phyloP scores from a whole-genome alignment of 1,140 invertebrate genomes.

The Stegodyphus dumicola region DNA sequence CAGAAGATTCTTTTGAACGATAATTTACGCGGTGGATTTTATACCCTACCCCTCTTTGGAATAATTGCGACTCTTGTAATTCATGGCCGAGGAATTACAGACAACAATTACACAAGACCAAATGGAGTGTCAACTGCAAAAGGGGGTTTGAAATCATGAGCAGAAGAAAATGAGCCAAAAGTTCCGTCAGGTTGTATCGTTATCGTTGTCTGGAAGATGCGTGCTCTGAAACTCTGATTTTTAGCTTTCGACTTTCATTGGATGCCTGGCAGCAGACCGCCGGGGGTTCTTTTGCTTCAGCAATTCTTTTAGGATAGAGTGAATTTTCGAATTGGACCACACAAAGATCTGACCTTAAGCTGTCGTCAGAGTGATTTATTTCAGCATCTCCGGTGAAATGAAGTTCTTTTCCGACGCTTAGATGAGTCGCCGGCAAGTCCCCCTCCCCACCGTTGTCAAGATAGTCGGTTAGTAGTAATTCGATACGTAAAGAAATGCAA shows the following conservation, averaged over 20 bases:
- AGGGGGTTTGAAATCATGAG: background rate
- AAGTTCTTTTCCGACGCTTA: constrained; percentile 4
- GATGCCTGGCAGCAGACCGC: background rate
- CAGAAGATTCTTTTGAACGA: too few species aligned
- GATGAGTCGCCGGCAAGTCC: background rate
- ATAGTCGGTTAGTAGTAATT: too few species aligned
- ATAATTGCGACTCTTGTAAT: constrained; percentile 35
- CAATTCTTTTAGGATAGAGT: background rate
- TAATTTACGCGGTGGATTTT: background rate
- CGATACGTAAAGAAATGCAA: too few species aligned
- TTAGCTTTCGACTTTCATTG: constrained; percentile 16
- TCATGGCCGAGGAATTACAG: constrained; percentile 47
- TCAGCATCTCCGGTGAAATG: background rate
- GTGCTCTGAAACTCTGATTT: constrained; percentile 40
- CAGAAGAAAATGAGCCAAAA: constrained; percentile 24
- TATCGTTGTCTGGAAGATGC: constrained; percentile 5
- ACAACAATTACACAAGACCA: constrained; percentile 31
- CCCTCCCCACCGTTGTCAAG: too few species aligned
- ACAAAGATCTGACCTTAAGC: constrained; percentile 46
- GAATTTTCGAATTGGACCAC: constrained; percentile 48
- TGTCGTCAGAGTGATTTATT: constrained; percentile 50
- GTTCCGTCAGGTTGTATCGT: background rate
- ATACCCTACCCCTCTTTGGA: background rate
- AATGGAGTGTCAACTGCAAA: constrained; percentile 35
- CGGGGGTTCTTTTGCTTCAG: background rate